Conservation (phyloP, 2,888 invertebrate genomes). For the Synanthedon vespiformis region DNA sequence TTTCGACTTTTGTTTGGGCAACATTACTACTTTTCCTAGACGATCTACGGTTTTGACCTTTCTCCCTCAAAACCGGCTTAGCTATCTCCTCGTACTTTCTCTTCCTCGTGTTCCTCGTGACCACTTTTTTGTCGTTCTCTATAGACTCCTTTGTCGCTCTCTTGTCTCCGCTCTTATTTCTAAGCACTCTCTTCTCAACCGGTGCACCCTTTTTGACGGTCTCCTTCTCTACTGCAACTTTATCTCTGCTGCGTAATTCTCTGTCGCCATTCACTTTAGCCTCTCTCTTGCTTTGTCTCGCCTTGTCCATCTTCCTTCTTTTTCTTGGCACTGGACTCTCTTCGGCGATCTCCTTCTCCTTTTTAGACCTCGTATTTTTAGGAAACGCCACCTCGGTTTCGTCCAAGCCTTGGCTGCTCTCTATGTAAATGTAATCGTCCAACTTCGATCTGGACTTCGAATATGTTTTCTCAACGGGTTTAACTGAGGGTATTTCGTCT, state of each 20-base stretch:
- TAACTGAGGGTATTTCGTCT: slow-evolving; percentile 46
- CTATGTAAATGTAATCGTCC: slow-evolving; percentile 57
- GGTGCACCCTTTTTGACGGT: slow-evolving; percentile 4
- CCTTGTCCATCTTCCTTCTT: slow-evolving; percentile 49
- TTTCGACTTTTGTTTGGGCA: slow-evolving; percentile 16
- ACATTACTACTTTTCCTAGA: slow-evolving; percentile 18
- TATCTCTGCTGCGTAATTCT: slow-evolving; percentile 23
- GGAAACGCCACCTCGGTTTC: slow-evolving; percentile 49
- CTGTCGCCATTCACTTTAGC: slow-evolving; percentile 19
- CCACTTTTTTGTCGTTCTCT: slow-evolving; percentile 46
- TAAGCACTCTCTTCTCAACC: slow-evolving; percentile 17
- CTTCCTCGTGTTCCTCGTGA: slow-evolving; percentile 39
- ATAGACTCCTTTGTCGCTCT: slow-evolving; percentile 54
- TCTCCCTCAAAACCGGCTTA: slow-evolving; percentile 54
- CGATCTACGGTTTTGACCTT: slow-evolving; percentile 47
- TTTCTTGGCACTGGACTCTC: slow-evolving; percentile 47
- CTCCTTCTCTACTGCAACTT: slow-evolving; percentile 12
- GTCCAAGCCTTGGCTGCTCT: slow-evolving; percentile 48
- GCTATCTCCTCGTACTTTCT: slow-evolving; percentile 37
- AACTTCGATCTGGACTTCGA: slow-evolving; percentile 48
- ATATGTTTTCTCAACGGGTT: slow-evolving; percentile 57
- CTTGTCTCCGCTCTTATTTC: slow-evolving; percentile 18
- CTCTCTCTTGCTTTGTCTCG: slow-evolving; percentile 19
- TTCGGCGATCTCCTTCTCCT: slow-evolving; percentile 17
- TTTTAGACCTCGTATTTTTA: slow-evolving; percentile 32